Percentiles rank a stretch among this genome's conserved stretches.
These are phyloP conservation scores for Conger conger DNA, from an alignment of 2,113 vertebrate species.

Conservation along the genomic window DNA sequence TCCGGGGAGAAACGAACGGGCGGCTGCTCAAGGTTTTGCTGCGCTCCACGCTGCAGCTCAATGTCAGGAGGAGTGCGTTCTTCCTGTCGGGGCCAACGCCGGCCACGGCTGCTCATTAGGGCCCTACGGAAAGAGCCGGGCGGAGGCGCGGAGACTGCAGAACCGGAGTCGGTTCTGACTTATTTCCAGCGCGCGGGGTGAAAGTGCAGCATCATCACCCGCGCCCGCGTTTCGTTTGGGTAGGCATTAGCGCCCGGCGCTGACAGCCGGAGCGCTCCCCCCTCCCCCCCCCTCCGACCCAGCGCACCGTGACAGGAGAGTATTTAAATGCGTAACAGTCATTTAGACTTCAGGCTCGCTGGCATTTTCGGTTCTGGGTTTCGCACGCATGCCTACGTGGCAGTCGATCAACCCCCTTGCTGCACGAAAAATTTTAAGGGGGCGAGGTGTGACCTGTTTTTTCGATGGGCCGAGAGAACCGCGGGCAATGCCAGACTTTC, in stretches of 20 bases:
- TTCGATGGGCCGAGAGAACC: no score
- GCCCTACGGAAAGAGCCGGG: background rate
- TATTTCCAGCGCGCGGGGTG: background rate
- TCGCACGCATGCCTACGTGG: background rate
- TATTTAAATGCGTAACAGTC: background rate
- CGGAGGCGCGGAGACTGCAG: background rate
- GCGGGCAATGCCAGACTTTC: no score
- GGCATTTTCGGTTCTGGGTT: background rate
- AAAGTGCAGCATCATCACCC: background rate
- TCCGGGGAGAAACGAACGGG: background rate
- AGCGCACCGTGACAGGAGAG: background rate
- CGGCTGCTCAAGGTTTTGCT: background rate
- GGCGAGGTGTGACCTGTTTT: no score
- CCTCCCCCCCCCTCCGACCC: background rate
- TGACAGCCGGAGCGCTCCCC: background rate
- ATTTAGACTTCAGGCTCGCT: background rate
- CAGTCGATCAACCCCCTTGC: no score
- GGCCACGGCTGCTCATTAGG: background rate
- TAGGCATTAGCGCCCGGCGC: background rate
- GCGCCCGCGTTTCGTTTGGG: background rate
- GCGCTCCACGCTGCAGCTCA: background rate
- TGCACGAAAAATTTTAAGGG: no score
- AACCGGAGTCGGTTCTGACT: background rate
- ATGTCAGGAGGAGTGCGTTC: background rate
- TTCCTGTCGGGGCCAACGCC: background rate